These are phyloP conservation scores for Saccostrea glomerata DNA, from an alignment of 1,140 invertebrate species.

Conservation along the genomic window DNA sequence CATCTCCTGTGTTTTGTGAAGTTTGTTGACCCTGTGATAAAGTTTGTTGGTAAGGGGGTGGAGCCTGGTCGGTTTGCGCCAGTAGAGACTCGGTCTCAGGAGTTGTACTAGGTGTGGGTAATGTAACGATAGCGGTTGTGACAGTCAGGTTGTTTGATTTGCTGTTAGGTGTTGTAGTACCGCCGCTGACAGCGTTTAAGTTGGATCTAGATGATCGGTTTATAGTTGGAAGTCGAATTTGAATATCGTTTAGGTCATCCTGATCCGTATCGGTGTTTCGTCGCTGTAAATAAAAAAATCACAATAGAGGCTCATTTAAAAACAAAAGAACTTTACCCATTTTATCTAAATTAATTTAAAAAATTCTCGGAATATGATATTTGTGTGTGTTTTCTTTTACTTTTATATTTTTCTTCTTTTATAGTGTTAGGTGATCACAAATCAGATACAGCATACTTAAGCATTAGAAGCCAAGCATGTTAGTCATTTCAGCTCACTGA, in stretches of 20 bases:
- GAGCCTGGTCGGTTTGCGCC: conserved; percentile 64
- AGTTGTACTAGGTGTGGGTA: conserved; percentile 73
- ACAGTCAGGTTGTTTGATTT: conserved; percentile 71
- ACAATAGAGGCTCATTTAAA: background rate
- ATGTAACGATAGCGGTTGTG: conserved; percentile 72
- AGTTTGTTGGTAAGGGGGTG: conserved; percentile 63
- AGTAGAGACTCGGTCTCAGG: conserved; percentile 72
- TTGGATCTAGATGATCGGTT: conserved; percentile 75
- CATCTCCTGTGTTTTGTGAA: conserved; percentile 64
- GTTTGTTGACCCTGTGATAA: conserved; percentile 41
- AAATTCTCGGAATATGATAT: background rate
- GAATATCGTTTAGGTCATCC: conserved; percentile 81
- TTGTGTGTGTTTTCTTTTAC: too few species aligned
- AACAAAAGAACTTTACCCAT: background rate
- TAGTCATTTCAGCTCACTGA: background rate
- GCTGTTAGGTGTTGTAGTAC: conserved; percentile 59
- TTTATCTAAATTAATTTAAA: background rate
- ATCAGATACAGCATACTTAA: background rate
- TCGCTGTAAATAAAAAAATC: conserved; percentile 56
- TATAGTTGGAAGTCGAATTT: conserved; percentile 77
- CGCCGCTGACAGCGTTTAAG: conserved; percentile 73
- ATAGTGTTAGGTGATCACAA: background rate
- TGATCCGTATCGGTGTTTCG: conserved; percentile 73
- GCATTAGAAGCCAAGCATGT: conserved; percentile 18
- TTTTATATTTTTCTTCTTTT: background rate